Evolutionary conservation across 2,113 vertebrate species (phyloP).

Genomic region (Antechinus flavipes): DNA sequence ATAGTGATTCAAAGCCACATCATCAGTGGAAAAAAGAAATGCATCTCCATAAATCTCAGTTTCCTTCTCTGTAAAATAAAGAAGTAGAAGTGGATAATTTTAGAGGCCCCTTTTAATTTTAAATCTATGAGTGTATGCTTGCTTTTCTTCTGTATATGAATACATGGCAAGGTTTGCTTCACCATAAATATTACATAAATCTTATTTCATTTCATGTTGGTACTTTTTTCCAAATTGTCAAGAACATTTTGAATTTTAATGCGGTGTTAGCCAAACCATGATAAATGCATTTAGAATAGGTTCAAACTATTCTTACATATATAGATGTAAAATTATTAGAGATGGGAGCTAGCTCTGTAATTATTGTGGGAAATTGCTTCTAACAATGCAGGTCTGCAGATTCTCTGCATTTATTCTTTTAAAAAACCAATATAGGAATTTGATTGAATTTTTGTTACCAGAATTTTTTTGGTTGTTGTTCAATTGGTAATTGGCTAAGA

Average conservation of each 20-base stretch:
- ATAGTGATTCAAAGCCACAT: constrained; percentile 19
- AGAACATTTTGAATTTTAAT: not conserved
- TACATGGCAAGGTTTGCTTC: not conserved
- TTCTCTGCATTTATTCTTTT: not conserved
- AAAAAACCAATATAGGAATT: not conserved
- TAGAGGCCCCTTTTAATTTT: not conserved
- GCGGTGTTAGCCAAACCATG: not conserved
- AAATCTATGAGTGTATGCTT: not conserved
- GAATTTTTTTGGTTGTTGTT: not conserved
- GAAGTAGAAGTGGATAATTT: not conserved
- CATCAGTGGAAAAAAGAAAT: not conserved
- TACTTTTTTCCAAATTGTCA: not conserved
- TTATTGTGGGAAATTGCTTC: constrained; percentile 9
- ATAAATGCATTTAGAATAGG: constrained; percentile 7
- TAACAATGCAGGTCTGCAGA: not conserved
- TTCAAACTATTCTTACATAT: constrained; percentile 6
- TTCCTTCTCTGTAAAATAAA: not conserved
- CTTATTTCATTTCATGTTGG: not conserved
- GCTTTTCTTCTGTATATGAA: not conserved
- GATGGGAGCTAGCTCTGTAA: not conserved
- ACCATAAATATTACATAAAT: not conserved
- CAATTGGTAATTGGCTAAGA: not conserved
- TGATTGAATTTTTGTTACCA: not conserved
- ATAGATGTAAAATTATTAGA: constrained; percentile 35
- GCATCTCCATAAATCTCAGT: not conserved